Base-by-base conservation (phyloP, 2,113 vertebrate species). In the Hucho hucho region DNA sequence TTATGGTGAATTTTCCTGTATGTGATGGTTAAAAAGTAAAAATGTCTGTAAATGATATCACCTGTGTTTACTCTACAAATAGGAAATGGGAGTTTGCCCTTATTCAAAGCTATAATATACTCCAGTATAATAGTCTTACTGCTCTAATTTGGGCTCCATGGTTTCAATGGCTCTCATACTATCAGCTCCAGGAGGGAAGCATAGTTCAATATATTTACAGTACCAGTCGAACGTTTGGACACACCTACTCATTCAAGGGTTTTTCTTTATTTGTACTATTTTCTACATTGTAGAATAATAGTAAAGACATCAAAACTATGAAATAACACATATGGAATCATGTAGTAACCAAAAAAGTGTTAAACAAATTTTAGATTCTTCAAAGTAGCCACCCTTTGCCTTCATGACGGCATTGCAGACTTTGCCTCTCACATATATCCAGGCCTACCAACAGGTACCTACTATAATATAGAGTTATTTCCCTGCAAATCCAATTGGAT, bases 1-100 rank as follows among this genome's bases (percentile, higher is more conserved):
- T 70, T 76, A 69, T 70, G 70, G 78, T 72, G 69, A 78, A 78
- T 73, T 74, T 75, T 79, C 76, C 70, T 43, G 74, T 43, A 70
- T 73, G 65, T 73, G 56, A 67, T 28, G 64, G 12, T 65, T 16
- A 25, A n/a, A 25, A 63, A 43, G 37, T 43, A 9, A 3, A 43
- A 43, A 63, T 63, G 61, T n/a, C 76, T 46, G 78, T 66, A 32
- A 74, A 65, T 70, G 61, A 56, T 43, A 43, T 11, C 9, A 63
- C 61, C 61, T 63, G 61, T 63, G 61, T 25, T n/a, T 25, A 63
- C 61, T 63, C 22, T 24, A 11, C 3, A 63, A 63, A 63, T 63
- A 11, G 22, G 61, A 63, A 63, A n/a, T 63, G 20, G 61, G n/a
- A 22, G n/a, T 63, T 65, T 65, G 25, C 22, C 64, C 64, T 65